Evolutionary conservation across 2,888 invertebrate species (phyloP).

Genomic region (Stegophylla sp.): DNA sequence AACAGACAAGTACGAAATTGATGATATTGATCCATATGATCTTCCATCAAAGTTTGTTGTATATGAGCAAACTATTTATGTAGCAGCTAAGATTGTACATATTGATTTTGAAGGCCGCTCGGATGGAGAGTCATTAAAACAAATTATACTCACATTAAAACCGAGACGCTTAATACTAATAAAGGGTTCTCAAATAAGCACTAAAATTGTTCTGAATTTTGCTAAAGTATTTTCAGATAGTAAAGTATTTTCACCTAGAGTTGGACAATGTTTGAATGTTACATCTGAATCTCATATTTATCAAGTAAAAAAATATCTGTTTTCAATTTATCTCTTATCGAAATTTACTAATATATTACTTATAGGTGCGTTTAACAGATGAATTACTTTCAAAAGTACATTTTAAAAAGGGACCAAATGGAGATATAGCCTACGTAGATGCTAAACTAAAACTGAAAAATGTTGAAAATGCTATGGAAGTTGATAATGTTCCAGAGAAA

Average conservation of each 20-base stretch:
- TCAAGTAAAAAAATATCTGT: conserved; percentile 71
- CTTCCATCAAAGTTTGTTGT: conserved; percentile 90
- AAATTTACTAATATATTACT: conserved; percentile 51
- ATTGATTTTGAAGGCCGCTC: conserved; percentile 97
- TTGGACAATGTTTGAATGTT: conserved; percentile 88
- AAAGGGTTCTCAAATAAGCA: conserved; percentile 75
- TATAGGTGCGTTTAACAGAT: conserved; percentile 87
- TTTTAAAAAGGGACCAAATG: conserved; percentile 84
- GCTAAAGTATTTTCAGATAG: conserved; percentile 74
- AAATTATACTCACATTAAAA: conserved; percentile 81
- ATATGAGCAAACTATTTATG: conserved; percentile 75
- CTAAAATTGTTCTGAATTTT: conserved; percentile 73
- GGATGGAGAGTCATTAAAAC: conserved; percentile 81
- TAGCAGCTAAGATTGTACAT: conserved; percentile 87
- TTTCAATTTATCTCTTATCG: background rate
- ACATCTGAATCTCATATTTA: conserved; percentile 98
- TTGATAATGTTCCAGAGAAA: conserved; percentile 44
- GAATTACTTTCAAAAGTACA: conserved; percentile 84
- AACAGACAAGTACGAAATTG: background rate
- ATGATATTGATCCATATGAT: conserved; percentile 71
- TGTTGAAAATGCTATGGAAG: conserved; percentile 57
- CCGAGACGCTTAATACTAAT: conserved; percentile 83
- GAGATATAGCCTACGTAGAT: conserved; percentile 96
- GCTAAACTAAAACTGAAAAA: conserved; percentile 65
- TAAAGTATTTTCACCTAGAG: conserved; percentile 80